Evolutionary conservation across 2,888 invertebrate genomes (phyloP).

Genomic region (Drosophila longiperda): DNA sequence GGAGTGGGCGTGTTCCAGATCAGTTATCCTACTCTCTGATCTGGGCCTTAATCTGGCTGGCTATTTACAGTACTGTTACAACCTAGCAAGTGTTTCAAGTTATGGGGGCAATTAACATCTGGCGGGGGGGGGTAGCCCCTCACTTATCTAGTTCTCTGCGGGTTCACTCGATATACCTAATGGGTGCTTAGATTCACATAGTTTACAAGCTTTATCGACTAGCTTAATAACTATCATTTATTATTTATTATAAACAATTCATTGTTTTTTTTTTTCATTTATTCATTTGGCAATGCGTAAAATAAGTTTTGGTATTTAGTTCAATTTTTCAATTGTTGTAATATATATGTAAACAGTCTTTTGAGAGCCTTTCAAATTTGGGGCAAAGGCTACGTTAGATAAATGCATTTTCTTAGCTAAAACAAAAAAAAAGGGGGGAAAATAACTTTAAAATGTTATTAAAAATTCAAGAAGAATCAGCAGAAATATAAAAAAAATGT

Average conservation of each 20-base stretch:
- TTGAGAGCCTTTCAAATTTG: slow-evolving; percentile 59
- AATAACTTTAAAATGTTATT: neutral
- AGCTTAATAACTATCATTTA: slow-evolving; percentile 34
- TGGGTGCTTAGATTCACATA: slow-evolving; percentile 69
- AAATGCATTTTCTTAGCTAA: slow-evolving; percentile 55
- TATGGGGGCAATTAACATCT: slow-evolving; percentile 46
- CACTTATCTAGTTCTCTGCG: slow-evolving; percentile 19
- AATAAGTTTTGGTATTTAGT: slow-evolving; percentile 43
- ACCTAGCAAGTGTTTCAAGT: slow-evolving; percentile 75
- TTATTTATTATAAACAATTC: slow-evolving; percentile 30
- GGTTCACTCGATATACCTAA: slow-evolving; percentile 78
- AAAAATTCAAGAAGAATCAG: neutral
- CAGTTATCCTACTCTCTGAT: slow-evolving; percentile 7
- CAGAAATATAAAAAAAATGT: neutral
- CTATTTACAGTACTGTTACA: slow-evolving; percentile 76
- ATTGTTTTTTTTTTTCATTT: slow-evolving; percentile 35
- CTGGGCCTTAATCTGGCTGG: slow-evolving; percentile 32
- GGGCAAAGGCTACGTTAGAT: slow-evolving; percentile 61
- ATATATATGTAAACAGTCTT: slow-evolving; percentile 74
- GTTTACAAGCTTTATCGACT: slow-evolving; percentile 62
- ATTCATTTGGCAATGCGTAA: slow-evolving; percentile 51
- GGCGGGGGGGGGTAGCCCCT: slow-evolving; percentile 41
- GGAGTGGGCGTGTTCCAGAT: neutral
- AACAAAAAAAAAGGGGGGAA: neutral
- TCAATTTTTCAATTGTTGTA: slow-evolving; percentile 23